Percentiles rank a stretch among this genome's conserved stretches.
Conservation (phyloP, 2,797 vertebrate genomes). For the Masticophis lateralis region DNA sequence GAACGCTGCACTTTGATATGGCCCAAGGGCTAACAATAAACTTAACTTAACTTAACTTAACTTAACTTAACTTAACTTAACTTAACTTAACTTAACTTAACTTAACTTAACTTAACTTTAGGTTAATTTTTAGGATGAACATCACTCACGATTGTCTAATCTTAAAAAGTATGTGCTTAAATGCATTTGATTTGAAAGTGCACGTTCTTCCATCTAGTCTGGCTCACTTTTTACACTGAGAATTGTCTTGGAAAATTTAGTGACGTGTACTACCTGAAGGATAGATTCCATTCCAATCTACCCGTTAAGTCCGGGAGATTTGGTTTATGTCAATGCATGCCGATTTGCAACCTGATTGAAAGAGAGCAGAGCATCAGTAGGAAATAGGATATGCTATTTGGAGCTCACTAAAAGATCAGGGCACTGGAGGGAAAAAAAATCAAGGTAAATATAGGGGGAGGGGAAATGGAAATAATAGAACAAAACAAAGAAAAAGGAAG, state of each 20-base stretch:
- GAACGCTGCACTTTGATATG: too few relatives aligned
- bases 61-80: too few relatives aligned
- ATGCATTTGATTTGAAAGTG: neutral
- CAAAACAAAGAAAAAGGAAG: neutral
- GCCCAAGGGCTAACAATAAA: too few relatives aligned
- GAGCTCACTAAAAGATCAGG: neutral
- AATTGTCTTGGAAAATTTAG: neutral
- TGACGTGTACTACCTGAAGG: neutral
- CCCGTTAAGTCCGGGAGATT: neutral
- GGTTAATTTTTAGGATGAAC: neutral
- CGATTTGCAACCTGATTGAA: neutral
- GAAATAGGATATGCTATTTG: neutral
- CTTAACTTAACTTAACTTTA: neutral
- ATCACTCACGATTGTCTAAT: neutral
- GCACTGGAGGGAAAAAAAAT: too few relatives aligned
- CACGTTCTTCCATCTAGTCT: neutral
- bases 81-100: neutral
- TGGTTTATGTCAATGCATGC: neutral
- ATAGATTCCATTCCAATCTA: neutral
- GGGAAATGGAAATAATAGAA: neutral
- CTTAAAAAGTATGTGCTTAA: neutral
- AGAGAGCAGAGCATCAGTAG: neutral
- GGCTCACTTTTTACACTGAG: neutral
- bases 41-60: too few relatives aligned
- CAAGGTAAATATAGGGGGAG: neutral